A percentile compares a stretch with the other conserved stretches of the same genome.
phyloP scores from a whole-genome alignment of 2,888 invertebrate species.

The Brenthis daphne region DNA sequence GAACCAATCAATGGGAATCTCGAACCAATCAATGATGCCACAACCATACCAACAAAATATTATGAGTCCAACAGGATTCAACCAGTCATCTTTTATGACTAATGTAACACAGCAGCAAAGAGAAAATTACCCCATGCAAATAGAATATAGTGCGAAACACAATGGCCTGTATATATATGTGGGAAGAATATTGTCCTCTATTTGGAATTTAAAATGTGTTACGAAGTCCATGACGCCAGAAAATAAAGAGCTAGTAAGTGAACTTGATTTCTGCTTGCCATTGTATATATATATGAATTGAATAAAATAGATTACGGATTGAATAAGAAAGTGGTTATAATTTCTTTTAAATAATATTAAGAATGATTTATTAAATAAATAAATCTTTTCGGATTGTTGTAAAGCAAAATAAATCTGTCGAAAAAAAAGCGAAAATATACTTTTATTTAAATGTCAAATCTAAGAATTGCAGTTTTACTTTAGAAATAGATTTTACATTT shows the following conservation, averaged over 20 bases:
- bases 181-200: conserved; percentile 91
- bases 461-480: no score
- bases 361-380: no score
- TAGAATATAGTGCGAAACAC: conserved; percentile 88
- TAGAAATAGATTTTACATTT: no score
- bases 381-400: no score
- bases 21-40: conserved; percentile 59
- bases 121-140: conserved; percentile 67
- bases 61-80: conserved; percentile 63
- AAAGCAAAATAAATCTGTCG: no score
- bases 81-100: conserved; percentile 66
- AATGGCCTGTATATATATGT: conserved; percentile 96
- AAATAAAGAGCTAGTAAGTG: conserved; percentile 83
- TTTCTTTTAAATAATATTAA: no score
- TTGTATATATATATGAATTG: no score
- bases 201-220: conserved; percentile 93
- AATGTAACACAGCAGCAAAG: conserved; percentile 66
- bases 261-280: not conserved
- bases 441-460: no score
- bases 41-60: conserved; percentile 65
- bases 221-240: conserved; percentile 79
- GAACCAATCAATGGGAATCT: conserved; percentile 64
- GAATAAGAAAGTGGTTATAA: no score
- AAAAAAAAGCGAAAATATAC: no score
- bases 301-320: no score